phyloP scores from a whole-genome alignment of 2,797 vertebrate genomes.

The Tangara arthus region DNA sequence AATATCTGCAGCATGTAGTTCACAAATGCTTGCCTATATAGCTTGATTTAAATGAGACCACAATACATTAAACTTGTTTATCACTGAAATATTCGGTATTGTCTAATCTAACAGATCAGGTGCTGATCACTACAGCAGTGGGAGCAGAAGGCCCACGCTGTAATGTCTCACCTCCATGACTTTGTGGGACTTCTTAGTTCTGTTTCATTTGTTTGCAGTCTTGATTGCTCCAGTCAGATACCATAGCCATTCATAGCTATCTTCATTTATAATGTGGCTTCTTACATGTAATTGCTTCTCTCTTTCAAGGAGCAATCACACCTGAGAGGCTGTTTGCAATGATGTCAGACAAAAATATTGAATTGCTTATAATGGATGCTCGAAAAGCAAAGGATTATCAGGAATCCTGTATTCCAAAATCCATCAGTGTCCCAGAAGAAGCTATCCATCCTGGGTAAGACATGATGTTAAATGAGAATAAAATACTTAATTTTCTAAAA shows the following conservation, averaged over 20 bases:
- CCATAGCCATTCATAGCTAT: neutral
- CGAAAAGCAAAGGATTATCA: slow-evolving; percentile 85
- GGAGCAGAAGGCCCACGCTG: accelerated
- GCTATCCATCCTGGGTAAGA: slow-evolving; percentile 89
- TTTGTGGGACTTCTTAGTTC: neutral
- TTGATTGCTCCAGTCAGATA: neutral
- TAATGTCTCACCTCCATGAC: neutral
- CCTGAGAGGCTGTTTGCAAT: slow-evolving; percentile 90
- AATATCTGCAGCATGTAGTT: neutral
- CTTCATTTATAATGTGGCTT: neutral
- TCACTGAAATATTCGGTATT: neutral
- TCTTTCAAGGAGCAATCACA: slow-evolving; percentile 81
- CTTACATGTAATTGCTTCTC: neutral
- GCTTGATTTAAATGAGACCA: neutral
- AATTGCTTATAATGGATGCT: slow-evolving; percentile 91
- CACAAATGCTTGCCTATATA: neutral
- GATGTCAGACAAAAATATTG: slow-evolving; percentile 86
- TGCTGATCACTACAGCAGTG: neutral
- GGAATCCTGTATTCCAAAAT: slow-evolving; percentile 87
- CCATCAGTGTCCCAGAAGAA: slow-evolving; percentile 91
- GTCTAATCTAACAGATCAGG: neutral
- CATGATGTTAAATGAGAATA: neutral
- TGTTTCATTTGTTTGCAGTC: neutral
- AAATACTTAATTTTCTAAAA: neutral
- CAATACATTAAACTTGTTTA: neutral